Evolutionary conservation across 2,797 vertebrate species (phyloP).

Genomic region (Alcedo atthis): DNA sequence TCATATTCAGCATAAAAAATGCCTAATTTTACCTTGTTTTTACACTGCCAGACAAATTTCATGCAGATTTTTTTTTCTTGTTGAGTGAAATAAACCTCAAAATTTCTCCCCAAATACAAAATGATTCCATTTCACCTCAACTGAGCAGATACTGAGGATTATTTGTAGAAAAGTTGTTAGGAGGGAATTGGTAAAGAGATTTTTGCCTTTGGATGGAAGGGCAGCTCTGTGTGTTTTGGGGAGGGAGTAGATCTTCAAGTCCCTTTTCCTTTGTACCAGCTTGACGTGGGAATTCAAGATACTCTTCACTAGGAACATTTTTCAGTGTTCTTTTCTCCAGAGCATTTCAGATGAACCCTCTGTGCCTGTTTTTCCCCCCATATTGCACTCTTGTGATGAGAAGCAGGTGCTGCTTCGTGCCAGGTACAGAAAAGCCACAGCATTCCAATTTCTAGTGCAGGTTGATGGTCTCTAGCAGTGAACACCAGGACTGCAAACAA

Average conservation of each 20-base stretch:
- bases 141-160: not conserved
- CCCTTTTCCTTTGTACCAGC: not conserved
- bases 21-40: not conserved
- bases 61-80: not conserved
- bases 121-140: not conserved
- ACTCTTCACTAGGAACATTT: not conserved
- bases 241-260: not conserved
- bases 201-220: not conserved
- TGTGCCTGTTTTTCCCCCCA: rapidly evolving
- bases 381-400: not conserved
- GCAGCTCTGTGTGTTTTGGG: not conserved
- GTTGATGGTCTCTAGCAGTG: not conserved
- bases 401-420: not conserved
- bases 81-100: not conserved
- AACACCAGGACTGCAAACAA: not conserved
- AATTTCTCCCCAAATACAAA: not conserved
- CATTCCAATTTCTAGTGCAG: not conserved
- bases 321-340: not conserved
- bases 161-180: not conserved
- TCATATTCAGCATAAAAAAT: not conserved
- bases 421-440: not conserved
- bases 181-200: not conserved
- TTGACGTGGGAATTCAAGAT: not conserved
- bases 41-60: not conserved
- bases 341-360: not conserved